Evolutionary conservation across 2,797 vertebrate species (phyloP), one percentile per base, ranked within the genome.

Genomic region (Liparis tanakae): DNA sequence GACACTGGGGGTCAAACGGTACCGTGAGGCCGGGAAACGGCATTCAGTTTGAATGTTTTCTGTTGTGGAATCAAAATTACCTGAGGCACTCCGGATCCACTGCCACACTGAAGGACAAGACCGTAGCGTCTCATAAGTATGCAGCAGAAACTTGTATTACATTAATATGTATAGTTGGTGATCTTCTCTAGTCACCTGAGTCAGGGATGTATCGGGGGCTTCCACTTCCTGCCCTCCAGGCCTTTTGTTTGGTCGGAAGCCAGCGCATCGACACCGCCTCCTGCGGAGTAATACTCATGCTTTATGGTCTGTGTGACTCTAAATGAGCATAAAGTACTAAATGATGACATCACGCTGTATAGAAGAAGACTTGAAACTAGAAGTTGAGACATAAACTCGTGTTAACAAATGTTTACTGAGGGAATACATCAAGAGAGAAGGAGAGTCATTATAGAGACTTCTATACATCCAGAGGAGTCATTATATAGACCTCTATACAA

Each of bases 1-100:
- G 17, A 62, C 57, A 68, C 72, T 75, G 53, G 10, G 39, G 25
- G 30, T 14, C 39, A 55, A 54, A 12, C 3, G 10, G 7, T 17
- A 22, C 10, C 50, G 55, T 51, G 10, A 20, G 5, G 10, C 20
- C 0, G 13, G 2, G 4, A 30, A 30, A 30, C 3, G 20, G 48
- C 18, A 20, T 44, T 48, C 9, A 17, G 4, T 30, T 18, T 66
- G 20, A 15, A 53, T 10, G 36, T 48, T 13, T 63, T 34, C 22
- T 62, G 59, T 7, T 2, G 18, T 46, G 7, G 10, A 63, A 48
- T 64, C 8, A 34, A 44, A 25, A 18, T 61, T 61, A 74, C 72
- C 72, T 74, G 57, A 44, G 4, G 72, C 72, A 34, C 57, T 55
- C 57, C 14, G 64, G 0, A 74, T 74, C 72, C 72, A 74, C 72